Percentiles rank a stretch among this genome's conserved stretches.
phyloP scores from a whole-genome alignment of 2,888 invertebrate genomes.

The Tetrapedia diversipes region DNA sequence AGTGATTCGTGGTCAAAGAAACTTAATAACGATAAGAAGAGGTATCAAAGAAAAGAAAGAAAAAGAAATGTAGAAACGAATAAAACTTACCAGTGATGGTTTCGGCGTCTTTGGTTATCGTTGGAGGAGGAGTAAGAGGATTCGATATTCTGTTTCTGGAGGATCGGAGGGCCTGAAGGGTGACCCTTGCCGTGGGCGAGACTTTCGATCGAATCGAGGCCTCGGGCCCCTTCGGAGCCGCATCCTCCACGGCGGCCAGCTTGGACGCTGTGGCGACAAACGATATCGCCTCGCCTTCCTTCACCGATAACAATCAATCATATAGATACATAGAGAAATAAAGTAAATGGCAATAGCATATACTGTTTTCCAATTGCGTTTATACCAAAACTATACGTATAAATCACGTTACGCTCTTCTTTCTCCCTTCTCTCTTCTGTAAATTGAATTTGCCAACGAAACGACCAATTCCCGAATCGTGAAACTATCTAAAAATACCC shows the following conservation, averaged over 20 bases:
- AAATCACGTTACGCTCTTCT: conserved; percentile 1
- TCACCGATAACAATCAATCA: neutral
- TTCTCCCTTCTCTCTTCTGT: no score
- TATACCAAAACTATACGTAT: no score
- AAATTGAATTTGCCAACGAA: no score
- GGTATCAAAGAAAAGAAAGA: neutral
- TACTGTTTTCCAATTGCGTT: no score
- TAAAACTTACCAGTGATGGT: conserved; percentile 87
- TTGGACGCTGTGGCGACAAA: conserved; percentile 85
- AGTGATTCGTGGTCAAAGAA: no score
- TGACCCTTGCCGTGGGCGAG: conserved; percentile 79
- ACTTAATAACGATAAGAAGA: neutral
- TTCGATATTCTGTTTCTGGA: conserved; percentile 83
- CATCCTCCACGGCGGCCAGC: conserved; percentile 92
- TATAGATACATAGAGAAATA: conserved; percentile 16
- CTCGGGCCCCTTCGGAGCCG: conserved; percentile 88
- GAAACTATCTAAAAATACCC: no score
- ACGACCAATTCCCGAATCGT: no score
- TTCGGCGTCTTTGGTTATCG: conserved; percentile 85
- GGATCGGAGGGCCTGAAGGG: conserved; percentile 80
- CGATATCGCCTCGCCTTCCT: conserved; percentile 83
- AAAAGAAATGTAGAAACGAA: neutral
- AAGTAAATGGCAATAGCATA: neutral
- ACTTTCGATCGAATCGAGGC: conserved; percentile 76
- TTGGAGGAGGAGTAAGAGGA: conserved; percentile 65